These are phyloP conservation scores for Megaustenia siamemsis DNA, from an alignment of 2,888 invertebrate species.

Conservation along the genomic window DNA sequence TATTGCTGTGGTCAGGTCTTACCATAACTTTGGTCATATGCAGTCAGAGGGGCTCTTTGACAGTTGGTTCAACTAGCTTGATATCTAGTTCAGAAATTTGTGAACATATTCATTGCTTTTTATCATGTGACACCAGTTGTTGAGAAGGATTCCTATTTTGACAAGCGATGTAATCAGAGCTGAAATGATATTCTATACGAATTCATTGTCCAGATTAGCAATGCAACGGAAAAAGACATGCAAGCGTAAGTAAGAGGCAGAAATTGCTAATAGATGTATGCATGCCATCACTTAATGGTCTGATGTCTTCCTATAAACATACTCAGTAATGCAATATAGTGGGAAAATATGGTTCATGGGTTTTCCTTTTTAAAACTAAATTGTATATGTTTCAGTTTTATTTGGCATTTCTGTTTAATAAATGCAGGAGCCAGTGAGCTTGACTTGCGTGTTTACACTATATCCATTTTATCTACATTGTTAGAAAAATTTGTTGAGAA, in stretches of 20 bases:
- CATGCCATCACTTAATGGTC: too few relatives aligned
- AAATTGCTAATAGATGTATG: background rate
- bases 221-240: constrained; percentile 31
- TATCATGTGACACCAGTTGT: constrained; percentile 31
- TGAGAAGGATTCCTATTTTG: constrained; percentile 43
- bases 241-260: constrained; percentile 27
- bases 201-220: constrained; percentile 45
- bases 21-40: background rate
- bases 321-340: too few relatives aligned
- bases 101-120: constrained; percentile 3
- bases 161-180: constrained; percentile 19
- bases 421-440: too few relatives aligned
- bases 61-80: too few relatives aligned
- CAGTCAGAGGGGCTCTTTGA: constrained; percentile 18
- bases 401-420: too few relatives aligned
- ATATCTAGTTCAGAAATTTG: background rate
- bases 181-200: constrained; percentile 39
- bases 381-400: too few relatives aligned
- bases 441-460: too few relatives aligned
- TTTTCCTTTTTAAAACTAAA: too few relatives aligned
- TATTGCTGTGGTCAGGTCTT: background rate
- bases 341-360: too few relatives aligned
- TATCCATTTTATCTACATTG: too few relatives aligned
- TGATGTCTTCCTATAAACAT: too few relatives aligned
- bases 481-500: too few relatives aligned